phyloP scores from a whole-genome alignment of 2,888 invertebrate genomes.

The Seira sanloemensis region DNA sequence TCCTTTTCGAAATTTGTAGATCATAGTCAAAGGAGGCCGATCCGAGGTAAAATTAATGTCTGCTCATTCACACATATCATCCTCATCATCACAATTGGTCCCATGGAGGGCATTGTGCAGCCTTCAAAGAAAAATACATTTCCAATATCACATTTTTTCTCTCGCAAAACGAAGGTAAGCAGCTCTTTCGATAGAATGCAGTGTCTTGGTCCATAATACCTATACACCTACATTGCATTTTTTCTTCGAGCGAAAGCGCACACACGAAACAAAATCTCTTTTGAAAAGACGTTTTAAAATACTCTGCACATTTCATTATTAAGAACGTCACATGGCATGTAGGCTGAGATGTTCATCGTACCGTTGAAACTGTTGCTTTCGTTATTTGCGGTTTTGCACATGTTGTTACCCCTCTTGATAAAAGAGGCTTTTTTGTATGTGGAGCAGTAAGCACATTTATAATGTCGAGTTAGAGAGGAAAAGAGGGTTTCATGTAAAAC shows the following conservation, averaged over 20 bases:
- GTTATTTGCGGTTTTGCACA: conserved; percentile 38
- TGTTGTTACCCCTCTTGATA: not conserved
- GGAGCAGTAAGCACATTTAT: not conserved
- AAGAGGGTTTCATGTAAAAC: not conserved
- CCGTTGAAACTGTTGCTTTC: conserved; percentile 38
- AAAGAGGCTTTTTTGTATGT: not conserved
- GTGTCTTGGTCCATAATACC: not conserved
- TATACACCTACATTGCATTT: not conserved
- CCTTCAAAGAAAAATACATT: not conserved
- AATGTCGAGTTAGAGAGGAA: not conserved
- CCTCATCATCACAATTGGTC: conserved; percentile 7
- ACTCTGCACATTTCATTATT: not conserved
- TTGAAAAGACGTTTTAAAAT: not conserved
- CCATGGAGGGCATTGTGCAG: not conserved
- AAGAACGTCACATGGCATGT: not conserved
- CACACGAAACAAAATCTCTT: not conserved
- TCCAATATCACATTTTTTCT: not conserved
- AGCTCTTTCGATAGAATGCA: not conserved
- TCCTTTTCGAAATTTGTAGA: conserved; percentile 35
- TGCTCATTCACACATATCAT: conserved; percentile 46
- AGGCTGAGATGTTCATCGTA: not conserved
- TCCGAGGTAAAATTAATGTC: conserved; percentile 42
- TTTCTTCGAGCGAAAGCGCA: not conserved
- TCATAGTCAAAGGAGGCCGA: conserved; percentile 46
- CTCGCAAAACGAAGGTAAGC: not conserved